A percentile compares a stretch with the other conserved stretches of the same genome.
Evolutionary conservation across 2,888 invertebrate genomes (phyloP).

Genomic region (Norana najaformis): DNA sequence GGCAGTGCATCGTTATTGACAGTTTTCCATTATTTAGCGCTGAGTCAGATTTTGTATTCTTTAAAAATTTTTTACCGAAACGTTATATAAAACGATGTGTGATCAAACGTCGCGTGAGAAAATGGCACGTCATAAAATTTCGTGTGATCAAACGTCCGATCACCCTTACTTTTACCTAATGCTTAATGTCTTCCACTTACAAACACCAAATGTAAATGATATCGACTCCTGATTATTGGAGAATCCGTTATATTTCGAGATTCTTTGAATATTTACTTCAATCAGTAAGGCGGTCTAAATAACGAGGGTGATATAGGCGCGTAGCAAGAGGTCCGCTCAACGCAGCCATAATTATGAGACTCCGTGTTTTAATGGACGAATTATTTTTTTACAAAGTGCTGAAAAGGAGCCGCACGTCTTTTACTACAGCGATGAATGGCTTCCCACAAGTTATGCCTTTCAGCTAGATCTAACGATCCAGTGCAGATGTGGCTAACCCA

Average conservation of each 20-base stretch:
- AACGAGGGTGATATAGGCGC: neutral
- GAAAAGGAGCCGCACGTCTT: neutral
- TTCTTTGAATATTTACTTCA: neutral
- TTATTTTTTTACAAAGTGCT: neutral
- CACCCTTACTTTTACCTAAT: too few species aligned
- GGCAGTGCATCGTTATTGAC: too few species aligned
- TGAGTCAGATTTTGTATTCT: too few species aligned
- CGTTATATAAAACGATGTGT: too few species aligned
- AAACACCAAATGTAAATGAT: neutral
- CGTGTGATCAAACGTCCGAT: too few species aligned
- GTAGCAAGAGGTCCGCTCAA: neutral
- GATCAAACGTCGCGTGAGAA: too few species aligned
- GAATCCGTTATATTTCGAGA: neutral
- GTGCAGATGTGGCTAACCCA: neutral
- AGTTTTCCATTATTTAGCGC: too few species aligned
- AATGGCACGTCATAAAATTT: too few species aligned
- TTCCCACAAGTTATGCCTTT: neutral
- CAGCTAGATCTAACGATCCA: neutral
- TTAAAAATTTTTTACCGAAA: too few species aligned
- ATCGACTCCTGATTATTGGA: neutral
- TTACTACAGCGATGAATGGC: too few species aligned
- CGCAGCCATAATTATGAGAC: too few species aligned
- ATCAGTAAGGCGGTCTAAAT: neutral
- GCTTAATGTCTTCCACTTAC: neutral
- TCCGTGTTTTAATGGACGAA: neutral